Evolutionary conservation across 2,113 vertebrate genomes (phyloP), one percentile per base, ranked within the genome.

Genomic region (Tiliqua scincoides): DNA sequence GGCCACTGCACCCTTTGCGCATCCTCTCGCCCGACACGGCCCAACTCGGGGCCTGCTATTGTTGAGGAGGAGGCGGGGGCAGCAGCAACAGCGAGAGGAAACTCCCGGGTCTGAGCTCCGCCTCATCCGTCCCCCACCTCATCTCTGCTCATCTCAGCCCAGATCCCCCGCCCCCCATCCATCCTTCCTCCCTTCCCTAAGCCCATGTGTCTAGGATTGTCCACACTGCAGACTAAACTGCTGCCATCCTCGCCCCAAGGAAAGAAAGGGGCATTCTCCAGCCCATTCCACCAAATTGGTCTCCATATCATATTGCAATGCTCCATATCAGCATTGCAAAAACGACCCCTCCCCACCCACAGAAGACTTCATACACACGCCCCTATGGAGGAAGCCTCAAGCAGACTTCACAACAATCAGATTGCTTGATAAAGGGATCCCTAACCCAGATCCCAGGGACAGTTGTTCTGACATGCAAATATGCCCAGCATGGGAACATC

Each of bases 31-130:
- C 91, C 85, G 35, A 35, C 62, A 18, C 86, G 73, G 80, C 63
- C 80, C 73, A 80, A 67, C 92, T 77, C 87, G 77, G 90, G 89
- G 84, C 86, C 88, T 89, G 91, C 91, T 92, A 92, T 93, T 93
- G 91, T 91, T 89, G 89, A n/a, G 89, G 85, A 27, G 63, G 73
- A 18, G 65, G 88, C 85, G 88, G 91, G 61, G 88, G 89, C 74
- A 82, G 89, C 79, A 35, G 77, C 77, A 27, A 32, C 77, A 63
- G 78, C 35, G 32, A 74, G 30, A 81, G 72, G 86, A 21, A 52
- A 48, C 37, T 35, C 12, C 8, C 37, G n/a, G 70, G 87, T 20
- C 77, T n/a, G 82, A 78, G 89, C 93, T 91, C 91, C 89, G 91
- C 90, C 90, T 87, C 80, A 81, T 62, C 87, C 90, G 37, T 48